Percentiles rank a stretch among this genome's conserved stretches.
Conservation (phyloP, 1,140 invertebrate genomes). For the Drosophila setifemur region DNA sequence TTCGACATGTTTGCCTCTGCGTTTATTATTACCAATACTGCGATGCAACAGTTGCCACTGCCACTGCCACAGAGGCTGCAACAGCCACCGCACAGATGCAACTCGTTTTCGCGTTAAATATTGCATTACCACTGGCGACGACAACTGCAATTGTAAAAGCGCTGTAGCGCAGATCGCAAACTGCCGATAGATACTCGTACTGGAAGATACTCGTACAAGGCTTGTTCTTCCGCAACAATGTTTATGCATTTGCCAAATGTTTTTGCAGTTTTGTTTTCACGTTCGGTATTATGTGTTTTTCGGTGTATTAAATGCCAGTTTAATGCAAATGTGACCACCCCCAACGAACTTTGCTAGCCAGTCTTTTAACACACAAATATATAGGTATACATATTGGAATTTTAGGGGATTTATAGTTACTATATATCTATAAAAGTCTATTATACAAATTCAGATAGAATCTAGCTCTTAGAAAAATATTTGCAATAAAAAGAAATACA, state of each 20-base stretch:
- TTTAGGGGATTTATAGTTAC: too few relatives aligned
- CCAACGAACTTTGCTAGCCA: neutral
- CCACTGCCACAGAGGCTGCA: slow-evolving; percentile 6
- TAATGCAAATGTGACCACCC: slow-evolving; percentile 31
- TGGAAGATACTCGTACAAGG: too few relatives aligned
- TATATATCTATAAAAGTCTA: too few relatives aligned
- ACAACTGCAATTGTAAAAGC: slow-evolving; percentile 45
- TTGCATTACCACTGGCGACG: slow-evolving; percentile 50
- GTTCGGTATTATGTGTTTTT: slow-evolving; percentile 11
- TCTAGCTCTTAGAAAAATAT: too few relatives aligned
- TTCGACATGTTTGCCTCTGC: slow-evolving; percentile 68
- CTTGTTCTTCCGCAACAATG: slow-evolving; percentile 26
- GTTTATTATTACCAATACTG: slow-evolving; percentile 62
- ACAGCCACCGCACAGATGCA: slow-evolving; percentile 26
- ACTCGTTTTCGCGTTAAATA: slow-evolving; percentile 47
- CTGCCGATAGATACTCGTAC: slow-evolving; percentile 27
- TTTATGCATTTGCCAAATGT: slow-evolving; percentile 41
- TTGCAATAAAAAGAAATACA: too few relatives aligned
- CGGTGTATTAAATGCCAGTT: slow-evolving; percentile 17
- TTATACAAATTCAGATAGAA: too few relatives aligned
- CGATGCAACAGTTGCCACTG: neutral
- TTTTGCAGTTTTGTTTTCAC: slow-evolving; percentile 19
- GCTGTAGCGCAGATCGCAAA: slow-evolving; percentile 32
- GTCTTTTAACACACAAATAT: too few relatives aligned
- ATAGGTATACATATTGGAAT: too few relatives aligned